Evolutionary conservation across 2,797 vertebrate species (phyloP), one percentile per base, ranked within the genome.

Genomic region (Macrochelys suwanniensis): DNA sequence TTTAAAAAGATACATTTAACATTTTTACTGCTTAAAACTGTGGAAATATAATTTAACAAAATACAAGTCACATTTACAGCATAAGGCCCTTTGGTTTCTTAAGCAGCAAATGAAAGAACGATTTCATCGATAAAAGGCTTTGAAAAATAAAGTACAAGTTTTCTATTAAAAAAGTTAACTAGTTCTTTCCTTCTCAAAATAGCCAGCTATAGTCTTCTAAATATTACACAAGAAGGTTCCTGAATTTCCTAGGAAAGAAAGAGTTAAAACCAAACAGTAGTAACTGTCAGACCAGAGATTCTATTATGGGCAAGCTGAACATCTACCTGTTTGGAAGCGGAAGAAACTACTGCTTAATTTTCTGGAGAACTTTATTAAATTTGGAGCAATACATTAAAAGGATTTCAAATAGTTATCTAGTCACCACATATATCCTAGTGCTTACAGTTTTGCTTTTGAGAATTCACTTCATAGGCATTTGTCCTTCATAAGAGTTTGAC

Each of bases 11-110:
- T 88, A 92, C 12, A 91, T 92, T 97, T 93, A 95, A 97, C 92
- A 82, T 80, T 95, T 86, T 96, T 83, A 97, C 88, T 0, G 5
- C 89, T 94, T 95, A 81, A 93, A 98, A 97, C 26, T 15, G 68
- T 97, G 95, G 92, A 95, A 95, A 95, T 97, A 95, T 96, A 96
- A 98, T 89, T 96, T 95, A 97, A 96, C 96, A 98, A 97, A 98
- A 97, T 97, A 98, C 96, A 98, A 98, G 95, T 97, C 85, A 97
- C 93, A 98, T 98, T 98, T 98, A 98, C 93, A 98, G 96, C 97
- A 95, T 98, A 98, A 98, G 98, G 98, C 98, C 98, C 97, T 97
- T 97, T 97, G 98, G 98, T 97, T 98, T 98, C 96, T 97, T 96
- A 95, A 98, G 98, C 97, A 98, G 98, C 96, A 98, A 98, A 97